phyloP scores from a whole-genome alignment of 2,113 vertebrate species.

The Trichechus manatus region DNA sequence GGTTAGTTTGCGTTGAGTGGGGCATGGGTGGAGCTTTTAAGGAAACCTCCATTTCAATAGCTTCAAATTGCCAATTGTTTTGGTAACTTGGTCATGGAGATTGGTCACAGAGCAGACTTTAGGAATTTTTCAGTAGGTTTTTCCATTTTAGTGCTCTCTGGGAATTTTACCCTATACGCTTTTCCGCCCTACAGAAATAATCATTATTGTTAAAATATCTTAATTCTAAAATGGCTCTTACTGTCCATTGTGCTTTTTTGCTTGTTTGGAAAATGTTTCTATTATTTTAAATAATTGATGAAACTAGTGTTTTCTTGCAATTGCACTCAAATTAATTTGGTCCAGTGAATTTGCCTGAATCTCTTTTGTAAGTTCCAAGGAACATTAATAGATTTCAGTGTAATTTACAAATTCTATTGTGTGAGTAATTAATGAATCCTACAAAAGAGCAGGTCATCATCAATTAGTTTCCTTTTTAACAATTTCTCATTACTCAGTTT shows the following conservation, averaged over 20 bases:
- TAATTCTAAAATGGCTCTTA: slow-evolving; percentile 31
- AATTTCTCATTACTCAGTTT: slow-evolving; percentile 66
- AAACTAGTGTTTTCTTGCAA: slow-evolving; percentile 43
- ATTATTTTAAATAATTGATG: slow-evolving; percentile 38
- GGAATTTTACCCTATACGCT: background rate
- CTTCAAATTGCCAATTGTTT: background rate
- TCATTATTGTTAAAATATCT: slow-evolving; percentile 40
- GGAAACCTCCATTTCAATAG: background rate
- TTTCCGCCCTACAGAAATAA: slow-evolving; percentile 38
- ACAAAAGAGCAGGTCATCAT: background rate
- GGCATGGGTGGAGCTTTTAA: background rate
- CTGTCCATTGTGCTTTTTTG: background rate
- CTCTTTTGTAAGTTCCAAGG: background rate
- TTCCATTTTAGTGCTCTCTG: slow-evolving; percentile 34
- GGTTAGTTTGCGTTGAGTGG: background rate
- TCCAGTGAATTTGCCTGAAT: background rate
- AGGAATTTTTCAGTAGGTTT: background rate
- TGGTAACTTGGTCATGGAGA: background rate
- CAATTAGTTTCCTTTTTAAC: slow-evolving; percentile 24
- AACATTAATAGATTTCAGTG: slow-evolving; percentile 10
- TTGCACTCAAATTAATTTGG: slow-evolving; percentile 20
- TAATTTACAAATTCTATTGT: slow-evolving; percentile 5
- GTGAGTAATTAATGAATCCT: background rate
- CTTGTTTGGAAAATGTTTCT: slow-evolving; percentile 34
- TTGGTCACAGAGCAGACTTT: slow-evolving; percentile 18